Evolutionary conservation across 2,113 vertebrate species (phyloP).

Genomic region (Mixornis gularis): DNA sequence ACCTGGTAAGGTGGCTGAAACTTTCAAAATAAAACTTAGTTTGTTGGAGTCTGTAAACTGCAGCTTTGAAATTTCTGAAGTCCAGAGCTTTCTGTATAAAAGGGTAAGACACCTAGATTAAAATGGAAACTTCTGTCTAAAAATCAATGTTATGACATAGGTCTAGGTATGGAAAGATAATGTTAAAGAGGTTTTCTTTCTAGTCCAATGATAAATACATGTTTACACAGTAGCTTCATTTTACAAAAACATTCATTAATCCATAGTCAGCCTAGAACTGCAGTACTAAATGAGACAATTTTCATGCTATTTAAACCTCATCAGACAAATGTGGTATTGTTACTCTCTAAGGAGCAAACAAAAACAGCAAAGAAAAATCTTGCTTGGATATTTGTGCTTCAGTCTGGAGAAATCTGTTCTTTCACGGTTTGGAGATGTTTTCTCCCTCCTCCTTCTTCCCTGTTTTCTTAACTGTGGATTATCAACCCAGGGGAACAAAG

Average conservation of each 20-base stretch:
- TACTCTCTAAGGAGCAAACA: background rate
- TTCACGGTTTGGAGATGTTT: background rate
- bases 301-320: background rate
- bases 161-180: background rate
- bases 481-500: background rate
- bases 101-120: background rate
- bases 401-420: background rate
- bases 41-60: background rate
- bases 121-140: background rate
- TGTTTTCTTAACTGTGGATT: background rate
- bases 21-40: background rate
- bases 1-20: background rate
- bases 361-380: background rate
- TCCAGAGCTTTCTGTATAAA: background rate
- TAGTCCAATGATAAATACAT: background rate
- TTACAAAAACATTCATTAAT: background rate
- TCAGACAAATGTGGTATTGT: background rate
- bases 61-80: background rate
- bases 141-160: background rate
- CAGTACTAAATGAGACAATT: background rate
- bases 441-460: background rate
- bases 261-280: background rate
- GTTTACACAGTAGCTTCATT: background rate
- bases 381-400: background rate
- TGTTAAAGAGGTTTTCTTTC: background rate